Evolutionary conservation across 2,797 vertebrate species (phyloP).

Genomic region (Sciurus carolinensis): DNA sequence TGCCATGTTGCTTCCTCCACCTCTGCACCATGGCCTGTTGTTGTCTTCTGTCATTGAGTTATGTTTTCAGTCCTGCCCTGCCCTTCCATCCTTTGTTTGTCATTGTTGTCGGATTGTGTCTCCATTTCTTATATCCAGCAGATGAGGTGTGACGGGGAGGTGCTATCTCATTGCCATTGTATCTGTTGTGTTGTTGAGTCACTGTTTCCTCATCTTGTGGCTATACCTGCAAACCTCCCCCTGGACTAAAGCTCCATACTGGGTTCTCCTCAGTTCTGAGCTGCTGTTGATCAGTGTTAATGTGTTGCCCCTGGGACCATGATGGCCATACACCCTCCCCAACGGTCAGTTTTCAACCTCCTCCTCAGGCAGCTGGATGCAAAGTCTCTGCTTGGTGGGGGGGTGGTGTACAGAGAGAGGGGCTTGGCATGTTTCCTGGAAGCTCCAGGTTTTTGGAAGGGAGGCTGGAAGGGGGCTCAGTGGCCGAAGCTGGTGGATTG

Average conservation of each 20-base stretch:
- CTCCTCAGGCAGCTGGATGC: conserved; percentile 84
- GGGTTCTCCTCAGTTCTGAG: neutral
- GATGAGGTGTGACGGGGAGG: neutral
- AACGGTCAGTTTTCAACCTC: conserved; percentile 81
- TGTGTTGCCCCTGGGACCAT: conserved; percentile 54
- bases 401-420: conserved; percentile 70
- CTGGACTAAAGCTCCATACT: neutral
- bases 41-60: conserved; percentile 23
- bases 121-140: neutral
- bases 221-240: neutral
- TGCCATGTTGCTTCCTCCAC: neutral
- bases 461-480: conserved; percentile 75
- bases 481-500: conserved; percentile 74
- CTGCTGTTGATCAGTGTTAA: conserved; percentile 68
- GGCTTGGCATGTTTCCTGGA: conserved; percentile 86
- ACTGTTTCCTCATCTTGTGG: neutral
- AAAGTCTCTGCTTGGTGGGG: conserved; percentile 70
- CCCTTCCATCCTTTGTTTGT: neutral
- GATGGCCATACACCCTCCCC: conserved; percentile 68
- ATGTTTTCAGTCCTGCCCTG: neutral
- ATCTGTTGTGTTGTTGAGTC: neutral
- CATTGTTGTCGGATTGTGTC: conserved; percentile 9
- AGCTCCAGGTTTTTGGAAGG: conserved; percentile 85
- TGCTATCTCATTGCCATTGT: neutral
- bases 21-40: neutral